Conservation (phyloP, 2,888 invertebrate species). For the Pandemis heparana region DNA sequence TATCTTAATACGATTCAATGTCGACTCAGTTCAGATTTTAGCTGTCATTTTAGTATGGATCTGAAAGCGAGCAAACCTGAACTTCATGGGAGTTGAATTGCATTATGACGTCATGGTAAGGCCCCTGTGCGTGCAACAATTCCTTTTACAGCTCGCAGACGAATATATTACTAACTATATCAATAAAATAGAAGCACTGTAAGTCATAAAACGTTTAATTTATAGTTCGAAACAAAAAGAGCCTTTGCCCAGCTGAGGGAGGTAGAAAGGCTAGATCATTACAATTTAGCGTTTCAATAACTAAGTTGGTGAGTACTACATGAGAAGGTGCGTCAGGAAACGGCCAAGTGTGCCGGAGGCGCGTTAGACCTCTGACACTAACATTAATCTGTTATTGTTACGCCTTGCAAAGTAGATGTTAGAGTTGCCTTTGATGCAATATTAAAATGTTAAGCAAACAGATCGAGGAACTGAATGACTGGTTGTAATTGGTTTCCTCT, state of each 20-base stretch:
- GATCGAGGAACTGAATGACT: background rate
- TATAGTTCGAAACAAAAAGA: background rate
- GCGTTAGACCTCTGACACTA: constrained; percentile 27
- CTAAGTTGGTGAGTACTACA: background rate
- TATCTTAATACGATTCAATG: too few relatives aligned
- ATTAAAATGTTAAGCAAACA: background rate
- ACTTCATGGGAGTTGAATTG: too few relatives aligned
- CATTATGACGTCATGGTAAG: too few relatives aligned
- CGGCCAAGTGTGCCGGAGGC: constrained; percentile 5
- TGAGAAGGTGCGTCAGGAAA: constrained; percentile 31
- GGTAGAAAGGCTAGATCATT: background rate
- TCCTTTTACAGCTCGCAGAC: too few relatives aligned
- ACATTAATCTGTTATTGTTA: constrained; percentile 11
- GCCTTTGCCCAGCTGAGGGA: background rate
- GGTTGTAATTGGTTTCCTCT: background rate
- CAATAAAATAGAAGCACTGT: too few relatives aligned
- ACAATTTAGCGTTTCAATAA: background rate
- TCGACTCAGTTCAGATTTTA: too few relatives aligned
- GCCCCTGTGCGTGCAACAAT: too few relatives aligned
- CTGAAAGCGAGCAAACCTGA: too few relatives aligned
- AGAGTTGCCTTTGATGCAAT: background rate
- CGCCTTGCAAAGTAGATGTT: constrained; percentile 21
- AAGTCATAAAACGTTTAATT: too few relatives aligned
- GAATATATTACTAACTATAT: background rate
- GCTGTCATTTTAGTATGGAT: too few relatives aligned